phyloP scores from a whole-genome alignment of 1,140 invertebrate genomes.

The Drosophila sp. region DNA sequence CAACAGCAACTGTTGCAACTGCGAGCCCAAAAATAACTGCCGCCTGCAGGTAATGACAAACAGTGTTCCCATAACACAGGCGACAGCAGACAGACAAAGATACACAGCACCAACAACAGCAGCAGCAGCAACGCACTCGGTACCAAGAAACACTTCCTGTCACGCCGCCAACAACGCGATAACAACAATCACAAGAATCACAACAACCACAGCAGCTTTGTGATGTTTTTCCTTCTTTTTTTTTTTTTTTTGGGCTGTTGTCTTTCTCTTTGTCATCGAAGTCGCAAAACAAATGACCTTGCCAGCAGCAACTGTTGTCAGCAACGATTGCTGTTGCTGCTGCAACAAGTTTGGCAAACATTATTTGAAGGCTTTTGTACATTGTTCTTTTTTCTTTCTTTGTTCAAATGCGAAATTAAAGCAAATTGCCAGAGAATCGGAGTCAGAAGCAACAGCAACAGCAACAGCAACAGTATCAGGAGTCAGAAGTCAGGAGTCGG shows the following conservation, averaged over 20 bases:
- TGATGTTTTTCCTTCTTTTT: slow-evolving; percentile 18
- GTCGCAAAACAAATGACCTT: slow-evolving; percentile 79
- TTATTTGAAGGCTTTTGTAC: slow-evolving; percentile 68
- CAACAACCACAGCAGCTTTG: slow-evolving; percentile 31
- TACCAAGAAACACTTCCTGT: slow-evolving; percentile 71
- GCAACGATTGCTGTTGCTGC: slow-evolving; percentile 9
- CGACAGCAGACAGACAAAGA: slow-evolving; percentile 4
- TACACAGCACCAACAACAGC: slow-evolving; percentile 26
- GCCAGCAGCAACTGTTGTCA: slow-evolving; percentile 36
- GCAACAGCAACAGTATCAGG: too few relatives aligned
- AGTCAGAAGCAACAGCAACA: neutral
- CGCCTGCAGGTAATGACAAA: slow-evolving; percentile 66
- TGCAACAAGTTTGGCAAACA: slow-evolving; percentile 80
- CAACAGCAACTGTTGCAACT: slow-evolving; percentile 30
- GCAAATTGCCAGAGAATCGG: slow-evolving; percentile 5
- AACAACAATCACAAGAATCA: slow-evolving; percentile 15
- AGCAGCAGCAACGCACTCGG: slow-evolving; percentile 25
- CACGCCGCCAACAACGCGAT: slow-evolving; percentile 52
- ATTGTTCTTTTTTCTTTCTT: slow-evolving; percentile 50
- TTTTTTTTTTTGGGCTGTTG: slow-evolving; percentile 46
- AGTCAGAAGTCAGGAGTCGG: slow-evolving; percentile 38
- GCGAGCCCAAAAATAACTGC: slow-evolving; percentile 62
- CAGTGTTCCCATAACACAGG: slow-evolving; percentile 1
- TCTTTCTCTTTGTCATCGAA: slow-evolving; percentile 68
- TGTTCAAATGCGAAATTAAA: slow-evolving; percentile 64